These are phyloP conservation scores for Pempheris klunzingeri DNA, from an alignment of 2,797 vertebrate species.

Conservation along the genomic window DNA sequence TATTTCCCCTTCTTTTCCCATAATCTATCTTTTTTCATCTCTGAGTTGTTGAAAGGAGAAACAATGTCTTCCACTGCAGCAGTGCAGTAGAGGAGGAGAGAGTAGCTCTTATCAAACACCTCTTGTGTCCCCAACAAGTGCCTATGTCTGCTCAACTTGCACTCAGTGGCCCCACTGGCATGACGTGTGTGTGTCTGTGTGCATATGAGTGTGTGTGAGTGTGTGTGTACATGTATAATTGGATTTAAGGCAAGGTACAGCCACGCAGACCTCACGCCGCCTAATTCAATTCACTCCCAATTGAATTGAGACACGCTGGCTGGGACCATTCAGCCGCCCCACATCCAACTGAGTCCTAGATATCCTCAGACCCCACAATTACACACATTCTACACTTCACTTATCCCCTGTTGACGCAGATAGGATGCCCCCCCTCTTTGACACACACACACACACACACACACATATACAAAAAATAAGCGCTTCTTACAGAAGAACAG, in stretches of 20 bases:
- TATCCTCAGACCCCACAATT: constrained; percentile 26
- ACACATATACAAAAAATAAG: constrained; percentile 20
- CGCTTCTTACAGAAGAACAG: constrained; percentile 17
- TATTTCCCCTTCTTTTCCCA: background rate
- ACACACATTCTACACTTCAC: constrained; percentile 40
- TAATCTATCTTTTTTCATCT: background rate
- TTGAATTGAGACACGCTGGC: constrained; percentile 81
- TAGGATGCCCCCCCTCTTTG: constrained; percentile 21
- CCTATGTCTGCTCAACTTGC: constrained; percentile 64
- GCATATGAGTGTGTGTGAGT: constrained; percentile 37
- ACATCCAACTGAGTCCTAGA: constrained; percentile 24
- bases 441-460: background rate
- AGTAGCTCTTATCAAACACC: constrained; percentile 74
- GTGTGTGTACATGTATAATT: constrained; percentile 74
- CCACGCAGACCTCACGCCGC: constrained; percentile 81
- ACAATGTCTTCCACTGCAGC: background rate
- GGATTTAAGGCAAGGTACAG: constrained; percentile 80
- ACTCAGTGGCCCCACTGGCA: constrained; percentile 65
- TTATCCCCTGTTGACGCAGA: constrained; percentile 26
- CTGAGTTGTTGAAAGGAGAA: constrained; percentile 24
- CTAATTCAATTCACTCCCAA: constrained; percentile 85
- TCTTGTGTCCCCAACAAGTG: constrained; percentile 79
- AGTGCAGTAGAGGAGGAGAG: background rate
- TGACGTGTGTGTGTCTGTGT: constrained; percentile 43
- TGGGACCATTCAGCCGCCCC: constrained; percentile 69